Base-by-base conservation (phyloP, 2,888 invertebrate genomes). In the Acrocera orbiculus region DNA sequence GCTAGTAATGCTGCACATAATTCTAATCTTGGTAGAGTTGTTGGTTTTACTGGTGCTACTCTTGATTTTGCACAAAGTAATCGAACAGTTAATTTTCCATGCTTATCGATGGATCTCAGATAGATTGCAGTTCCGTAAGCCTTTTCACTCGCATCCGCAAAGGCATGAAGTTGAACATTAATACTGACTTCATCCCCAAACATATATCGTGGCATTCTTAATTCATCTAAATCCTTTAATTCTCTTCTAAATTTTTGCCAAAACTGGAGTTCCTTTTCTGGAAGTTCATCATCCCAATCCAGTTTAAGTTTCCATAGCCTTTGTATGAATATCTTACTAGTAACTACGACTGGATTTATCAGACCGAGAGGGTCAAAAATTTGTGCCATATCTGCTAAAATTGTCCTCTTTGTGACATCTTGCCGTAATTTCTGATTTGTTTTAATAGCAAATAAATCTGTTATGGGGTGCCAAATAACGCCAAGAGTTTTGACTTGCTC, bases 341-440 rank as follows among this genome's bases (percentile, higher is more conserved):
- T 34, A 3, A 27, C 26, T 3, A 34, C 25, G 3, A 34, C 16
- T 14, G 27, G 34, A 20, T 14, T 19, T 9, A 34, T 16, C 5
- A 34, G 11, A 10, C 34, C 28, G n/a, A 34, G n/a, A 6, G 34
- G 31, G 10, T 31, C 31, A n/a, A 22, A 24, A 4, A 31, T 2
- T 6, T 16, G 25, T 9, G 34, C 19, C n/a, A 26, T 27, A 22
- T 34, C n/a, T n/a, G n/a, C n/a, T n/a, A n/a, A 14, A 8, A 28
- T 28, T n/a, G 10, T 34, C 3, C 34, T 2, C 22, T 34, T 34
- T 9, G 27, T 34, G 8, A 15, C 24, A 5, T 17, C n/a, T 44
- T 34, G 50, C 40, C 37, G 54, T 47, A 22, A 60, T 38, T 44
- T 57, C 50, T 1, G 52, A 9, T 6, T 3, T 9, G 3, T 22